These are phyloP conservation scores for Rhorus exstirpatorius DNA, from an alignment of 2,888 invertebrate species.

Conservation along the genomic window DNA sequence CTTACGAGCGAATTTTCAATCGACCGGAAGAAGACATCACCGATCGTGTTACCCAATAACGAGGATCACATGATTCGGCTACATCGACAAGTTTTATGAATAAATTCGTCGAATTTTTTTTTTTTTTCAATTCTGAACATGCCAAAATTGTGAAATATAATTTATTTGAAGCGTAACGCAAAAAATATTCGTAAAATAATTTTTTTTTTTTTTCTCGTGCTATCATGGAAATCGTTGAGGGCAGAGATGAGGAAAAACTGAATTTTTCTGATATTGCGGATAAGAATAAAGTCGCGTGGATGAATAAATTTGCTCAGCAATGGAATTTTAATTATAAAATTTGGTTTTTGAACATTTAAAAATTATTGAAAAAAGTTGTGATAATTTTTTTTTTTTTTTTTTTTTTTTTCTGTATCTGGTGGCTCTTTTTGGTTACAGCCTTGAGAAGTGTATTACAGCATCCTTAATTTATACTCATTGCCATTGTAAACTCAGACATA, in stretches of 20 bases:
- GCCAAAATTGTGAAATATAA: background rate
- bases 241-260: too few relatives aligned
- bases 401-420: background rate
- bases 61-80: constrained; percentile 31
- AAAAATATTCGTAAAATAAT: background rate
- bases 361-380: too few relatives aligned
- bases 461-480: constrained; percentile 6
- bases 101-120: background rate
- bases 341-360: too few relatives aligned
- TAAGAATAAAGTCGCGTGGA: too few relatives aligned
- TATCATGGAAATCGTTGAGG: too few relatives aligned
- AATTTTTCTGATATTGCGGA: too few relatives aligned
- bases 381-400: background rate
- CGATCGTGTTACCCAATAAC: constrained; percentile 26
- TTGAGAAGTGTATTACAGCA: constrained; percentile 19
- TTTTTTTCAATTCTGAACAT: background rate
- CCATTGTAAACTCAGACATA: constrained; percentile 10
- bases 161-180: background rate
- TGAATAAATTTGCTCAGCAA: too few relatives aligned
- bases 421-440: background rate
- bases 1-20: constrained; percentile 53
- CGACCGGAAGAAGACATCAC: constrained; percentile 50
- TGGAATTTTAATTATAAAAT: too few relatives aligned
- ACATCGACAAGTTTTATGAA: constrained; percentile 26
- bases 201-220: background rate